Conservation (phyloP, 1,140 invertebrate species). For the Scylla paramamosain region DNA sequence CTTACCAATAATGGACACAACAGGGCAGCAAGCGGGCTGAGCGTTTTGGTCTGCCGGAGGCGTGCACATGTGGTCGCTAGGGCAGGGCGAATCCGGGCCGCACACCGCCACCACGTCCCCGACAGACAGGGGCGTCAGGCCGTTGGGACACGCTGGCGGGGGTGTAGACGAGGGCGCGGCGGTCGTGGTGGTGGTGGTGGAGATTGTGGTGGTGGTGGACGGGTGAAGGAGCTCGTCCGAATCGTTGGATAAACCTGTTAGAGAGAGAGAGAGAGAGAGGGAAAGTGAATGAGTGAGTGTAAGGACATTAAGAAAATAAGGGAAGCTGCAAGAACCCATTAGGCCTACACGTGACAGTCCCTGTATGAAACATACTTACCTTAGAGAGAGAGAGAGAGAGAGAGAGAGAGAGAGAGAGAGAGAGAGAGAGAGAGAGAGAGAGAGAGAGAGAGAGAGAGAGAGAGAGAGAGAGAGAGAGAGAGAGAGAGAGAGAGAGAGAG, state of each 20-base stretch:
- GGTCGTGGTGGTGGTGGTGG: background rate
- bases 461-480: background rate
- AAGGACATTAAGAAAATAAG: background rate
- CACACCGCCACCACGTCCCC: constrained; percentile 72
- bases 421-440: constrained; percentile 19
- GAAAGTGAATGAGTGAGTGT: no score
- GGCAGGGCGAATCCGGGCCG: constrained; percentile 67
- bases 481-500: background rate
- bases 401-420: constrained; percentile 9
- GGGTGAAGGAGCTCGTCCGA: constrained; percentile 47
- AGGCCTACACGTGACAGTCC: no score
- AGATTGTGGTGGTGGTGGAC: background rate
- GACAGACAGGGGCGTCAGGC: constrained; percentile 70
- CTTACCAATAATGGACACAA: constrained; percentile 71
- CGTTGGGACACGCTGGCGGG: constrained; percentile 64
- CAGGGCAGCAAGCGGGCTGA: constrained; percentile 80
- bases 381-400: background rate
- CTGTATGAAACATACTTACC: background rate
- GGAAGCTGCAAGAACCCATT: no score
- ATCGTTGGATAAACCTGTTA: constrained; percentile 68
- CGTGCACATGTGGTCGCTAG: constrained; percentile 72
- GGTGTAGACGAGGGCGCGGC: background rate
- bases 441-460: background rate
- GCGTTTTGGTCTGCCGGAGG: constrained; percentile 44
- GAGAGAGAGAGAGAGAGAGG: background rate